Conservation (phyloP, 2,888 invertebrate genomes). For the Tenthredo livida region DNA sequence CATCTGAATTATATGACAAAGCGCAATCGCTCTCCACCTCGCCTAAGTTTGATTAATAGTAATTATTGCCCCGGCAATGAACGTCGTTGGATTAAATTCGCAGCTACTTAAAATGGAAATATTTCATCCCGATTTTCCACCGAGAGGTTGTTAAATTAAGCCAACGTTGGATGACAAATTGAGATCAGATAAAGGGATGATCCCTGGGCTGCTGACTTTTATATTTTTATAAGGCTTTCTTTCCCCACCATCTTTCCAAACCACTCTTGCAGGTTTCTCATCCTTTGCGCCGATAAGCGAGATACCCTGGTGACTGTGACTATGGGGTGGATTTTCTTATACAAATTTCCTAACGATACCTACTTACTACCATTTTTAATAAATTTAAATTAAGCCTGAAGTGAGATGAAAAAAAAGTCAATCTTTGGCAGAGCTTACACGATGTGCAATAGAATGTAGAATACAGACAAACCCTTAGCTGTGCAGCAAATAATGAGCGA, state of each 20-base stretch:
- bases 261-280: slow-evolving; percentile 13
- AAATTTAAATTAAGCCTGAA: slow-evolving; percentile 32
- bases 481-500: neutral
- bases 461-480: neutral
- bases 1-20: slow-evolving; percentile 2
- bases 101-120: slow-evolving; percentile 48
- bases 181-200: slow-evolving; percentile 76
- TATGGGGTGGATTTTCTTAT: slow-evolving; percentile 39
- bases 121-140: slow-evolving; percentile 62
- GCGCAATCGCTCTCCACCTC: neutral
- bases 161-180: slow-evolving; percentile 73
- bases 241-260: slow-evolving; percentile 54
- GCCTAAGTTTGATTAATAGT: slow-evolving; percentile 37
- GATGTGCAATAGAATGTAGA: neutral
- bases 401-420: neutral
- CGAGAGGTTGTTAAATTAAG: slow-evolving; percentile 63
- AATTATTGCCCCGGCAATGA: slow-evolving; percentile 29
- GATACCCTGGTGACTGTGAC: slow-evolving; percentile 11
- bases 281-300: slow-evolving; percentile 38
- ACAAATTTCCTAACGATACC: slow-evolving; percentile 22
- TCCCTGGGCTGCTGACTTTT: slow-evolving; percentile 75
- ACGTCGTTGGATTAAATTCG: slow-evolving; percentile 40
- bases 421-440: neutral
- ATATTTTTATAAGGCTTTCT: slow-evolving; percentile 71
- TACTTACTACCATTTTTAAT: neutral